Base-by-base conservation (phyloP, 1,140 invertebrate genomes). In the Camponotus floridanus region DNA sequence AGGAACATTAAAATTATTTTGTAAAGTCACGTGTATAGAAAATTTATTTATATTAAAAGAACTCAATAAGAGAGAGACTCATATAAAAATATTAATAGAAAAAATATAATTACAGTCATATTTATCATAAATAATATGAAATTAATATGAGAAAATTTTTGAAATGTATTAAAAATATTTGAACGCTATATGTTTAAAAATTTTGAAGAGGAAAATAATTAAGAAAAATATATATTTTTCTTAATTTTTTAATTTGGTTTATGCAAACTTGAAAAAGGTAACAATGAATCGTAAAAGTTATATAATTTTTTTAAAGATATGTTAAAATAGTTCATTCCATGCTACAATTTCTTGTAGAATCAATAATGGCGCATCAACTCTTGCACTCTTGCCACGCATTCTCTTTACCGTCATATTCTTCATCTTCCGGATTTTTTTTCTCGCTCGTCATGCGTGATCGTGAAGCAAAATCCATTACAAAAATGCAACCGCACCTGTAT, bases 391-490 rank as follows among this genome's bases (percentile, higher is more conserved):
- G 62, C 62, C 33, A n/a, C 3, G 33, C 7, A 36, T 65, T 18
- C 33, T 39, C 36, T 3, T 51, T 51, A 48, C 3, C 13, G 11
- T 8, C 15, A 15, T 51, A 51, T 51, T 51, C 48, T 59, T 55
- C 48, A 13, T 51, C 26, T 57, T 51, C 59, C 61, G 51, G 7
- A n/a, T 31, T 39, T 55, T 36, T 31, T 31, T n/a, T 51, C 39
- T 48, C 42, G 18, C 21, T 57, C 64, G 67, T 48, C 9, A 11
- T 33, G 51, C 3, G 18, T 42, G 11, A 18, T 51, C n/a, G 11
- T 51, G 67, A 80, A 31, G 81, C 51, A 84, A 86, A 88, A 90
- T 90, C 87, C 76, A 88, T 86, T 83, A 88, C 83, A 86, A 90
- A 86, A 90, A 84, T 90, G 88, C 70, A 45, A 39, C n/a, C 15